These are phyloP conservation scores for Holothuria scabra DNA, from an alignment of 53 echinoderm and acorn worm genomes.

Conservation along the genomic window DNA sequence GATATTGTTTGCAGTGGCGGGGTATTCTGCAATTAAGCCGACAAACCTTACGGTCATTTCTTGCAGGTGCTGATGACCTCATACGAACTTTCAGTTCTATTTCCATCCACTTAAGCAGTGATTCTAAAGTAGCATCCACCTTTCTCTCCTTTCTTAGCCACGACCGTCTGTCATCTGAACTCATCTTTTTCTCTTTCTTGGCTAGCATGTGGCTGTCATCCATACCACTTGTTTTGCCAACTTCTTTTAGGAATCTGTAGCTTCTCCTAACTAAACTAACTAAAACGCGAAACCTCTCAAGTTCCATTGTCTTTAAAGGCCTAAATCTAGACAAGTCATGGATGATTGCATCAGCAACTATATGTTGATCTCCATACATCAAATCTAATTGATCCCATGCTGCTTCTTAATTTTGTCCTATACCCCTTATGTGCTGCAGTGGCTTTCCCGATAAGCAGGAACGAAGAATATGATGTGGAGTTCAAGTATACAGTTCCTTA, in stretches of 20 bases:
- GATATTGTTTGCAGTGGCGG: no score
- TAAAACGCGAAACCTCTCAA: conserved; percentile 53
- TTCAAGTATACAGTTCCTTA: no score
- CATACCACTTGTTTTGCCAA: conserved; percentile 32
- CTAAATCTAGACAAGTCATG: conserved; percentile 42
- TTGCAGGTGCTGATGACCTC: no score
- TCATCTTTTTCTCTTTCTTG: conserved; percentile 50
- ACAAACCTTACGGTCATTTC: no score
- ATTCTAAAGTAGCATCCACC: no score
- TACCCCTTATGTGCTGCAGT: conserved; percentile 54
- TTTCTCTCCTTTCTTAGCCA: no score
- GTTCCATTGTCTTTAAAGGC: conserved; percentile 51
- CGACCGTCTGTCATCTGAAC: conserved; percentile 25
- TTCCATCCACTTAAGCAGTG: no score
- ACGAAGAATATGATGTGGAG: no score
- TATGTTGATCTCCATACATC: conserved; percentile 62
- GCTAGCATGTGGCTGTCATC: conserved; percentile 52
- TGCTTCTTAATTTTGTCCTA: conserved; percentile 55
- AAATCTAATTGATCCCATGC: conserved; percentile 58
- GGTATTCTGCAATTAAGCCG: no score
- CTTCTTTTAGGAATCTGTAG: conserved; percentile 52
- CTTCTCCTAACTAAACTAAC: conserved; percentile 49
- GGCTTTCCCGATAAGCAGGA: conserved; percentile 49
- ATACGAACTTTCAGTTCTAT: no score
- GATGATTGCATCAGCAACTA: conserved; percentile 58